Base-by-base conservation (phyloP, 2,797 vertebrate genomes). In the Chromobotia macracanthus region DNA sequence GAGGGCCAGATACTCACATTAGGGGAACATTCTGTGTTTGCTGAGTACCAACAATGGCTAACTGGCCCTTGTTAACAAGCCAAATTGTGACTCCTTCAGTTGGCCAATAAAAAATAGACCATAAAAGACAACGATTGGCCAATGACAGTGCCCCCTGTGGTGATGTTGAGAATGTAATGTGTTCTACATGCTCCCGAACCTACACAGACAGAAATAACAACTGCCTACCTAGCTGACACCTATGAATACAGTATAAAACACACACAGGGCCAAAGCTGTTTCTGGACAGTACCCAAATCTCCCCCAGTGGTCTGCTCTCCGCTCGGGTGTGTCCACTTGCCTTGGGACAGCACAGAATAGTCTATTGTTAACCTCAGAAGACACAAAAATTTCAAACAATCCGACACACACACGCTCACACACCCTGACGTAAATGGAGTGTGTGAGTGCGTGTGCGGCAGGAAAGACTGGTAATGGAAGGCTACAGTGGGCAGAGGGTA, bases 281-380 rank as follows among this genome's bases (percentile, higher is more conserved):
- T 80, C 46, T 79, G 82, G 79, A 82, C 31, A 13, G 12, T 53
- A 16, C 77, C 73, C 77, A 75, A 72, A 61, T 79, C 68, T 79
- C 65, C 79, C 82, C 76, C 82, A 46, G 55, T 81, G 79, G 79
- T 79, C 74, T 21, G 72, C 53, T 80, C 44, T 84, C 44, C 75
- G 69, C 51, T 67, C 73, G 85, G 85, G 87, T 85, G 84, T 79
- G 85, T 85, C 85, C 68, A 75, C 75, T 80, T 50, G 65, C 48
- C 72, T 80, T 55, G 63, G 77, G 66, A 65, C 61, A 23, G 23
- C 70, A 85, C 79, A 87, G 72, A 87, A 87, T 84, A 83, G 84
- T 79, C 84, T 72, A 86, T 87, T 87, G 87, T 87, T 86, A 83
- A 79, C 77, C 61, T 80, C 79, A 75, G 69, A 83, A 86, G 85